Percentiles rank a stretch among this genome's conserved stretches.
Evolutionary conservation across 1,140 invertebrate species (phyloP).

Genomic region (Frieseomelitta varia): DNA sequence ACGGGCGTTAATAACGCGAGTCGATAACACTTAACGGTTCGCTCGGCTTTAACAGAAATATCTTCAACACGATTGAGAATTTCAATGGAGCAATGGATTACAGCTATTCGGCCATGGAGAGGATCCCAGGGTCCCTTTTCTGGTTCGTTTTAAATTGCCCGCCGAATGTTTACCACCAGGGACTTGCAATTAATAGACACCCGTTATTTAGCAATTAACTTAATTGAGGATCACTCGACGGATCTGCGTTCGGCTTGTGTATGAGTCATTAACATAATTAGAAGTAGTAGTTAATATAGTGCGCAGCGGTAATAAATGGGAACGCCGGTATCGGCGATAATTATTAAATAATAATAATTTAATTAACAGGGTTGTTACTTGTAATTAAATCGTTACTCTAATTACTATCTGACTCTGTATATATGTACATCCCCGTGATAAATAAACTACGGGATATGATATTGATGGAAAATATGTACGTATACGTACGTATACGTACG

Average conservation of each 20-base stretch:
- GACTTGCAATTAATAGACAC: not conserved
- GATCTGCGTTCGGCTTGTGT: not conserved
- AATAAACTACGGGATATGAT: not conserved
- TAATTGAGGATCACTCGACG: constrained; percentile 21
- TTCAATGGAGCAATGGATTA: not conserved
- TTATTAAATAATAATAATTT: not conserved
- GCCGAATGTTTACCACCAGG: not conserved
- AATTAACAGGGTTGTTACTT: not conserved
- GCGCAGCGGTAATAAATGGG: not conserved
- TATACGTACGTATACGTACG: no score
- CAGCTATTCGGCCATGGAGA: not conserved
- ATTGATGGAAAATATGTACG: not conserved
- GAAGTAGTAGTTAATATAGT: constrained; percentile 4
- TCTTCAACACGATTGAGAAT: not conserved
- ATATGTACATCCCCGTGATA: no score
- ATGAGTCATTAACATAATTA: constrained; percentile 30
- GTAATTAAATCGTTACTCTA: not conserved
- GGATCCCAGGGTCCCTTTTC: not conserved
- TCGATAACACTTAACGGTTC: not conserved
- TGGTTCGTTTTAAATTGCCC: not conserved
- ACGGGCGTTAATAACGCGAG: not conserved
- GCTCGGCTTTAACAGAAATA: not conserved
- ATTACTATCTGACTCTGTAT: not conserved
- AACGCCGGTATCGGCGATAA: not conserved
- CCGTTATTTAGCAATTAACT: constrained; percentile 2